A percentile compares a stretch with the other conserved stretches of the same genome.
Conservation (phyloP, 2,113 vertebrate species). For the Pelusios castaneus region DNA sequence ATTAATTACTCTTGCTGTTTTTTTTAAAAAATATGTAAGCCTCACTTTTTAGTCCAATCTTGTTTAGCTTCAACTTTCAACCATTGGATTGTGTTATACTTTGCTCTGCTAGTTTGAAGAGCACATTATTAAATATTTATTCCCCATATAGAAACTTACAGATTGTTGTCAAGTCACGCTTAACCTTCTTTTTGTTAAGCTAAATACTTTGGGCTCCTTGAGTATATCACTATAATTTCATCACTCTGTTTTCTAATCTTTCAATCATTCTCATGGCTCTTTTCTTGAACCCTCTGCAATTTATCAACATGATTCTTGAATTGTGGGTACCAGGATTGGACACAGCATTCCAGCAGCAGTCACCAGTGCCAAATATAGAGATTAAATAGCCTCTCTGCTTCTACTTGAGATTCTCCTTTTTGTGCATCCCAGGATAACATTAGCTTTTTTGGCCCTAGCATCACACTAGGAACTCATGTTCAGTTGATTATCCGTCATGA, state of each 20-base stretch:
- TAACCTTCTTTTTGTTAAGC: background rate
- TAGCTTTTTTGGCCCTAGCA: background rate
- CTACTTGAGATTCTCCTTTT: background rate
- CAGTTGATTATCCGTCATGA: background rate
- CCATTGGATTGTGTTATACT: background rate
- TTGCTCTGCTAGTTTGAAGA: background rate
- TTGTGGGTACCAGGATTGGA: background rate
- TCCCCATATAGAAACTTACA: background rate
- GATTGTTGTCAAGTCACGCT: background rate
- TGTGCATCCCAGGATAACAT: background rate
- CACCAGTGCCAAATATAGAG: background rate
- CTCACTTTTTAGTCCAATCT: background rate
- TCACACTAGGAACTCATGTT: background rate
- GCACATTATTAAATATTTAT: background rate
- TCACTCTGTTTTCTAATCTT: background rate
- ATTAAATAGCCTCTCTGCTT: background rate
- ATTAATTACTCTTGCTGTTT: background rate
- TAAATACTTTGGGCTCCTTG: too few relatives aligned
- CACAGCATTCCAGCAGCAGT: too few relatives aligned
- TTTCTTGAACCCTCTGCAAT: background rate
- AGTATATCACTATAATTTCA: background rate
- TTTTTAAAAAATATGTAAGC: too few relatives aligned
- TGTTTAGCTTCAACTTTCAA: background rate
- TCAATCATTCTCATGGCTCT: background rate
- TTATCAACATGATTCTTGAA: background rate